Base-by-base conservation (phyloP, 1,140 invertebrate species). In the Lepidurus apus region DNA sequence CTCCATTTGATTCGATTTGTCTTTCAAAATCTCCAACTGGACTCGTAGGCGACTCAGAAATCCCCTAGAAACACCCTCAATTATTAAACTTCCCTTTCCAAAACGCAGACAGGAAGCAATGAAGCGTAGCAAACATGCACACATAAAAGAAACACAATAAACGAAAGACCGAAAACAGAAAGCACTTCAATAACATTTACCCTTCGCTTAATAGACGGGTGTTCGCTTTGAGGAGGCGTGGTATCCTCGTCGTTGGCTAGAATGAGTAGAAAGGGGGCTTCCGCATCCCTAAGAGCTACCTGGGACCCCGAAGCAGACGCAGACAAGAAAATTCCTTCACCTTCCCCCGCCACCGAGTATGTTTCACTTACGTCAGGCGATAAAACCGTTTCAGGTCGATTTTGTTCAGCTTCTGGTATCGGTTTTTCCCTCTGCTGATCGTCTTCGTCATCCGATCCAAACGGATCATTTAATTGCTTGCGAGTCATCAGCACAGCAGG, bases 401-500 rank as follows among this genome's bases (percentile, higher is more conserved):
- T 65, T 17, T 10, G 17, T 17, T 11, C 45, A 11, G 3, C 1
- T 17, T 47, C 45, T 13, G n/a, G 0, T 9, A 65, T n/a, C 53
- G n/a, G 13, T 65, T 65, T 17, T 21, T 65, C 53, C 13, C 53
- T 65, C 53, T 21, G 0, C 53, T 65, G 9, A 9, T 17, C 78
- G 42, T 95, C 93, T 82, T 96, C 94, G 43, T 95, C 93, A 84
- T 96, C 93, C 74, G 93, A 95, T 74, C 93, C 95, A 86, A 96
- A 95, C 3, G 95, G 94, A 88, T 96, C 95, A 17, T 91, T 91
- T 78, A 94, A 87, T 86, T 96, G 93, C 78, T 93, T 91, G 80
- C 93, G 88, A 2, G 93, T 95, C 93, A 95, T 95, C 81, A 95
- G 85, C 81, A 80, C 77, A 5, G 82, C 13, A n/a, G 78, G 78